phyloP scores from a whole-genome alignment of 2,113 vertebrate species.

The Grallaria varia region DNA sequence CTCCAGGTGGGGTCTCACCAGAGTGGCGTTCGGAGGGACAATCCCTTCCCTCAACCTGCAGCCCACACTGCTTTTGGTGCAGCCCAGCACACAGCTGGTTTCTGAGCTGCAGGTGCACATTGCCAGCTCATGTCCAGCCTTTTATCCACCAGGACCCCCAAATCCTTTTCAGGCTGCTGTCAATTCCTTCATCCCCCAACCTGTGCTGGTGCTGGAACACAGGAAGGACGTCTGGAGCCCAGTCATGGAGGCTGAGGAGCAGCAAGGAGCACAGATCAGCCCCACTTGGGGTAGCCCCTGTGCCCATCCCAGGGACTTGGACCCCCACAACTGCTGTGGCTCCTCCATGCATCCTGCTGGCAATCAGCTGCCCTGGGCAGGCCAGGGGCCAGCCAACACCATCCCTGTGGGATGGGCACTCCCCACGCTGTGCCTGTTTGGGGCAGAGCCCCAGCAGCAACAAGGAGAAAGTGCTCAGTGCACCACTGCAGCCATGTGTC shows the following conservation, averaged over 20 bases:
- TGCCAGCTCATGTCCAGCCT: neutral
- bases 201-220: neutral
- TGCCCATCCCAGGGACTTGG: neutral
- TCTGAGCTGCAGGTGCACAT: neutral
- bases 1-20: neutral
- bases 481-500: neutral
- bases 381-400: neutral
- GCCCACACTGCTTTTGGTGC: neutral
- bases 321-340: too few relatives aligned
- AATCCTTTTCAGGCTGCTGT: neutral
- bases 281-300: rapidly evolving
- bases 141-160: neutral
- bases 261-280: neutral
- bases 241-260: neutral
- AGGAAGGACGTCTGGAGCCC: neutral
- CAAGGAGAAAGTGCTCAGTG: neutral
- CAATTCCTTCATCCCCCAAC: neutral
- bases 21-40: neutral
- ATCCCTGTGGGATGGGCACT: neutral
- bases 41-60: neutral
- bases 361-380: neutral
- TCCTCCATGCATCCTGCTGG: neutral
- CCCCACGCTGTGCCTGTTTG: rapidly evolving
- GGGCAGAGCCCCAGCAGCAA: neutral
- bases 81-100: neutral